These are phyloP conservation scores for Ptychadena robeensis DNA, from an alignment of 2,797 vertebrate species.

Conservation along the genomic window DNA sequence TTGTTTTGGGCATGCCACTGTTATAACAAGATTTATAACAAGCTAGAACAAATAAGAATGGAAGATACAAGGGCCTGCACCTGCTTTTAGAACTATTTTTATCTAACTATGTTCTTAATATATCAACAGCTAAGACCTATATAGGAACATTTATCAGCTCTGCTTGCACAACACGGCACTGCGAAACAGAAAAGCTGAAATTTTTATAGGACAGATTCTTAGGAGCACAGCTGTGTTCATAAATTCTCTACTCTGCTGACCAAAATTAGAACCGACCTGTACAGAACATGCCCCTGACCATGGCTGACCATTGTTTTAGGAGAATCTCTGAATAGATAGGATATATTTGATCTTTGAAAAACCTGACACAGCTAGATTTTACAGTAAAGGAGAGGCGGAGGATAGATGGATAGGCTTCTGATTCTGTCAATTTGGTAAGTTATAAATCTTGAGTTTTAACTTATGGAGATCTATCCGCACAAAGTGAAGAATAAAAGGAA, in stretches of 20 bases:
- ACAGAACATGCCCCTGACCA: background rate
- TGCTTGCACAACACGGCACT: background rate
- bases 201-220: background rate
- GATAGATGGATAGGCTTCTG: too few species aligned
- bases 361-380: too few species aligned
- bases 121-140: background rate
- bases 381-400: too few species aligned
- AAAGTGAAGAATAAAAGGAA: too few species aligned
- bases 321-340: too few species aligned
- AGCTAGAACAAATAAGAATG: background rate
- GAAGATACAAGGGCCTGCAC: background rate
- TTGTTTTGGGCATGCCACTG: too few species aligned
- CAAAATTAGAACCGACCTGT: background rate
- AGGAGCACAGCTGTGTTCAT: background rate
- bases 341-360: too few species aligned
- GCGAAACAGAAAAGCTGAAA: background rate
- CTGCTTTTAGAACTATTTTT: background rate
- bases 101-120: background rate
- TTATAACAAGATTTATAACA: too few species aligned
- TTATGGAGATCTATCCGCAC: too few species aligned
- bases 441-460: too few species aligned
- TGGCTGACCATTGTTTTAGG: background rate
- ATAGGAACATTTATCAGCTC: background rate
- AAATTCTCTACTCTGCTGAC: background rate
- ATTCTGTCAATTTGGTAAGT: too few species aligned